These are phyloP conservation scores for Hippocampus abdominalis DNA, from an alignment of 2,113 vertebrate species.

Conservation along the genomic window DNA sequence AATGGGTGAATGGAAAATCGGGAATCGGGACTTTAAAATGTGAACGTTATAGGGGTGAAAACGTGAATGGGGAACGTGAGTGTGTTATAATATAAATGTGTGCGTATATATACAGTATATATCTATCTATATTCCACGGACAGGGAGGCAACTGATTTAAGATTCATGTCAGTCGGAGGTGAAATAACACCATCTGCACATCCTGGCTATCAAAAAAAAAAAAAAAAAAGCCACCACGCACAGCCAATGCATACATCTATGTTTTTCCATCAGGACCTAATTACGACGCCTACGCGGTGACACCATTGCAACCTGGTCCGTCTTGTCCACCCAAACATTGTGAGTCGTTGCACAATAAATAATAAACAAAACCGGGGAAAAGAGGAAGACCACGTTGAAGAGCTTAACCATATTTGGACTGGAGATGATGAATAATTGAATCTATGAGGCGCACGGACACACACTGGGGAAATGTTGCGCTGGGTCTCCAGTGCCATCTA, in stretches of 20 bases:
- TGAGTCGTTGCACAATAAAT: slow-evolving; percentile 64
- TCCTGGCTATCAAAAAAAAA: slow-evolving; percentile 27
- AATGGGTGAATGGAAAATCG: no score
- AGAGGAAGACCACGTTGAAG: slow-evolving; percentile 44
- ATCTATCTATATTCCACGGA: slow-evolving; percentile 15
- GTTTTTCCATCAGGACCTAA: slow-evolving; percentile 59
- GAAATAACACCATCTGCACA: slow-evolving; percentile 30
- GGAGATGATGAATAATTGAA: slow-evolving; percentile 73
- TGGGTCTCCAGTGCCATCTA: slow-evolving; percentile 73
- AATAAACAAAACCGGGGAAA: slow-evolving; percentile 60
- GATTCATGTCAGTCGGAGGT: slow-evolving; percentile 26
- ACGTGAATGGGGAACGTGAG: slow-evolving; percentile 3
- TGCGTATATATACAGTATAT: no score
- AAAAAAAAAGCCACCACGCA: slow-evolving; percentile 8
- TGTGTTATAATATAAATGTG: slow-evolving; percentile 25
- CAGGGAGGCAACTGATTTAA: slow-evolving; percentile 7
- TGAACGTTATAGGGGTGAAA: no score
- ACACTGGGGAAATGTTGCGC: slow-evolving; percentile 21
- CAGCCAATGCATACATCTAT: slow-evolving; percentile 40
- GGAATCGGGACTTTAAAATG: no score
- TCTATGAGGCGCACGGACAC: slow-evolving; percentile 41
- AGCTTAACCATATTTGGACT: slow-evolving; percentile 63
- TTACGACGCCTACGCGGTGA: slow-evolving; percentile 66
- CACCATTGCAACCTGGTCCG: slow-evolving; percentile 54
- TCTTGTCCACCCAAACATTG: slow-evolving; percentile 58